Conservation (phyloP, 2,888 invertebrate genomes). For the Phalera bucephala region DNA sequence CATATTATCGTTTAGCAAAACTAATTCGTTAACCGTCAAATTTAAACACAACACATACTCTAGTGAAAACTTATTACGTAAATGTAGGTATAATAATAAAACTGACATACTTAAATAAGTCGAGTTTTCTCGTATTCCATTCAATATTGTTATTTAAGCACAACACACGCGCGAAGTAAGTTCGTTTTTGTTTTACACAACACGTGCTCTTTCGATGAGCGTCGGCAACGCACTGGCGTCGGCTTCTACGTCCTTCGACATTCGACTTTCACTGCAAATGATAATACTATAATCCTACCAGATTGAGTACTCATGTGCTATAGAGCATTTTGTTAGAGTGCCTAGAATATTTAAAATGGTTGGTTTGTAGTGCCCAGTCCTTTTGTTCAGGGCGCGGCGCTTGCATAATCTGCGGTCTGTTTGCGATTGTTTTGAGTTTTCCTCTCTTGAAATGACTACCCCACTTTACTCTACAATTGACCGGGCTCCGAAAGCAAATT, state of each 20-base stretch:
- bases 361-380: slow-evolving; percentile 14
- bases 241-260: slow-evolving; percentile 63
- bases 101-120: slow-evolving; percentile 72
- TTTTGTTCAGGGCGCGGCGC: slow-evolving; percentile 29
- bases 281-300: slow-evolving; percentile 48
- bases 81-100: slow-evolving; percentile 40
- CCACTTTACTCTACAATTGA: too few species aligned
- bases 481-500: too few species aligned
- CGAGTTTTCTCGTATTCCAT: slow-evolving; percentile 37
- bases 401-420: slow-evolving; percentile 36
- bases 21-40: slow-evolving; percentile 46
- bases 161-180: slow-evolving; percentile 28
- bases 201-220: slow-evolving; percentile 32
- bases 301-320: slow-evolving; percentile 17
- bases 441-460: too few species aligned
- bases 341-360: slow-evolving; percentile 12
- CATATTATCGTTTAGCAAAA: slow-evolving; percentile 28
- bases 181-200: slow-evolving; percentile 19
- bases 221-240: slow-evolving; percentile 54
- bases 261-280: slow-evolving; percentile 72
- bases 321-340: not conserved
- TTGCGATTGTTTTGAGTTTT: slow-evolving; percentile 7
- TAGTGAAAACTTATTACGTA: slow-evolving; percentile 39
- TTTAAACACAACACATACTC: slow-evolving; percentile 46
- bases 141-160: slow-evolving; percentile 34